Evolutionary conservation across 2,797 vertebrate species (phyloP), one percentile per base, ranked within the genome.

Genomic region (Chiloscyllium punctatum): DNA sequence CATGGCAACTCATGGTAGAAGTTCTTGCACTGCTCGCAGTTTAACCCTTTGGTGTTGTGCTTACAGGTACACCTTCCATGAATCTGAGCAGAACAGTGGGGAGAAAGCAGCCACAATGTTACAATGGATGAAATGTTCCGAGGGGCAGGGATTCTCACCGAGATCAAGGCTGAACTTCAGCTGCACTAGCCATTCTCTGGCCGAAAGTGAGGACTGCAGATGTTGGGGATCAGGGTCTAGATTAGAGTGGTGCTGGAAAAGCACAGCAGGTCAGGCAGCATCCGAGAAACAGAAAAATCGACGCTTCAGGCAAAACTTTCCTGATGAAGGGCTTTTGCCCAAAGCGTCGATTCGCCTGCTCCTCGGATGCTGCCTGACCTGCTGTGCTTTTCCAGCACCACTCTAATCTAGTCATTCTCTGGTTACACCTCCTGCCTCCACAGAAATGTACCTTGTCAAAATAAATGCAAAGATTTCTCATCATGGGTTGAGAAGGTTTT

Each of bases 1-100:
- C 98, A 98, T 0, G 98, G 98, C 95, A 97, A 97, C 97, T 98
- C 98, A 0, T 98, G 97, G 96, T 98, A 97, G 97, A 99, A 98
- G 77, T 97, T 97, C 96, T 96, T 96, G 25, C 98, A 99, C 96
- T 82, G 97, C 95, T 99, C 98, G 0, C 98, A 98, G 97, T 99
- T 98, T 96, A 98, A 96, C 1, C 98, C 98, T 95, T 98, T 97
- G 0, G 98, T 98, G 94, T 98, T 98, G 95, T 99, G 98, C 96
- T 98, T 97, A 96, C 98, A 99, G 27, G 98, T 96, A 8, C 98
- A 99, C 42, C 97, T 98, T 0, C 98, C 98, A 0, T 98, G 98
- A 95, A 99, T 98, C 98, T 99, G 96, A 5, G 96, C 23, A 57
- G 91, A 2, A 42, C 94, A 4, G 69, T 0, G n/a, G n/a, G 37